Percentiles rank a stretch among this genome's conserved stretches.
phyloP scores from a whole-genome alignment of 2,888 invertebrate genomes.

The Drosophila ustulata region DNA sequence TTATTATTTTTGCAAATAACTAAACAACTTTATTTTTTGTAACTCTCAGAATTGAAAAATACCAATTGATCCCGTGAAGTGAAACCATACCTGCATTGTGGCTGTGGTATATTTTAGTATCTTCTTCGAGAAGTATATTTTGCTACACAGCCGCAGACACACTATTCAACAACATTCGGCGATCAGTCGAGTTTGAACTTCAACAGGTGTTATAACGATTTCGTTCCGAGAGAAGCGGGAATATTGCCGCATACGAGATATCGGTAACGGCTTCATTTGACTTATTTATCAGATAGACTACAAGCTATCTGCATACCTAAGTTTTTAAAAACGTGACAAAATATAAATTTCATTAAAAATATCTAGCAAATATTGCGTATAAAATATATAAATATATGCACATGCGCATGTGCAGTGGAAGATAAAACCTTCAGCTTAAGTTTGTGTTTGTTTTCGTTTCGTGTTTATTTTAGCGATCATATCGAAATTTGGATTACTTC shows the following conservation, averaged over 20 bases:
- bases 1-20: too few relatives aligned
- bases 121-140: not conserved
- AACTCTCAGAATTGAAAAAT: not conserved
- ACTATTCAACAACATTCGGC: constrained; percentile 28
- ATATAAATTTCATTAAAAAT: constrained; percentile 27
- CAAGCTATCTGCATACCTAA: constrained; percentile 8
- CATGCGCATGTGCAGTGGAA: constrained; percentile 35
- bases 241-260: constrained; percentile 46
- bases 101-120: constrained; percentile 1
- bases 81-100: too few relatives aligned
- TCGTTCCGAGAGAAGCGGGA: constrained; percentile 49
- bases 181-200: constrained; percentile 73
- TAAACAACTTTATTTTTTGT: too few relatives aligned
- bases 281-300: constrained; percentile 27
- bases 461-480: constrained; percentile 75
- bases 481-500: constrained; percentile 68
- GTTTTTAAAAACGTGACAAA: constrained; percentile 39
- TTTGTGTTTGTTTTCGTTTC: constrained; percentile 62
- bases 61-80: not conserved
- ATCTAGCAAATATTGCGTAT: constrained; percentile 19
- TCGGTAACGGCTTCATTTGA: constrained; percentile 52
- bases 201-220: constrained; percentile 75
- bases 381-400: constrained; percentile 20
- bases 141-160: not conserved
- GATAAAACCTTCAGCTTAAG: constrained; percentile 51